Base-by-base conservation (phyloP, 2,797 vertebrate species). In the Paedocypris micromegethes region DNA sequence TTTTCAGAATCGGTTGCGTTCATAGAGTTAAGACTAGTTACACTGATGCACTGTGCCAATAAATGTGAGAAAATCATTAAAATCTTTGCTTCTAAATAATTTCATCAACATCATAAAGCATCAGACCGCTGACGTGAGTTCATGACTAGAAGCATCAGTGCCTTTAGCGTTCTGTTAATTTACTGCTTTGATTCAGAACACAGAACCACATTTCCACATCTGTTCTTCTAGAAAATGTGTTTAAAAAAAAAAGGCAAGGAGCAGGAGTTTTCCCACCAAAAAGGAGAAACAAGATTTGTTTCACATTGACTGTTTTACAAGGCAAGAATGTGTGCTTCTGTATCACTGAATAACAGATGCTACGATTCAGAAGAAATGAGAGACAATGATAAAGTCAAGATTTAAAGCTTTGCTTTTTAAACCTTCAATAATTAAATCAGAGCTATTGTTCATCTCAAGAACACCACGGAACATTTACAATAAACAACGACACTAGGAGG, bases 1-100 rank as follows among this genome's bases (percentile, higher is more conserved):
- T 82, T 71, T 54, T 67, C 59, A 58, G 75, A 81, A 85, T 85
- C 77, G 51, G 70, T 68, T 77, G 80, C 78, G 82, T 85, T 85
- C 84, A 83, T 81, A 80, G 84, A 86, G 87, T 86, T 82, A 84
- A 61, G 59, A 64, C 74, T 66, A 70, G 77, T 80, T 79, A 86
- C 79, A 79, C 77, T 81, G 84, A 90, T 87, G 82, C 80, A 80
- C 79, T 82, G 80, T 23, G 82, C 81, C 80, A 85, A 89, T 87
- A 88, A 88, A 87, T 84, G 84, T 79, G 78, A 76, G 73, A 79
- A 76, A 86, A 89, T 87, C 85, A 84, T 85, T 87, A 82, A 80
- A 76, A 83, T 84, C 79, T 80, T 86, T 83, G 77, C 85, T 82
- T 87, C 88, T 86, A 88, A 88, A 89, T 89, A 88, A 87, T 87